Evolutionary conservation across 2,797 vertebrate species (phyloP).

Genomic region (Myotis findleyi): DNA sequence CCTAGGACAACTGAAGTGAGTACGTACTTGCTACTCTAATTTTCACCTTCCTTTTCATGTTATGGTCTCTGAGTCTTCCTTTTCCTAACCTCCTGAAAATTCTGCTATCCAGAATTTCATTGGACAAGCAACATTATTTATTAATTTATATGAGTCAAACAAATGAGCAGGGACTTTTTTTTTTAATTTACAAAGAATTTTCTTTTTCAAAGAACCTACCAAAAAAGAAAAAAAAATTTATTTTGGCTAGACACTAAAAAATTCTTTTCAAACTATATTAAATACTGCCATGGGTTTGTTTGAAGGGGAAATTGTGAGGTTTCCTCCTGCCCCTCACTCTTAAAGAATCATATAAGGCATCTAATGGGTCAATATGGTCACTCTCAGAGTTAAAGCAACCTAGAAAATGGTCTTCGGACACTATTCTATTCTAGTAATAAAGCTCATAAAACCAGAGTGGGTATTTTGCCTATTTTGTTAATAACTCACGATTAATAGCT

Average conservation of each 20-base stretch:
- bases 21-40: not conserved
- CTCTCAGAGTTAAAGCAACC: slow-evolving; percentile 8
- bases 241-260: slow-evolving; percentile 6
- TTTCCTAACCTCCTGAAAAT: not conserved
- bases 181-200: slow-evolving; percentile 43
- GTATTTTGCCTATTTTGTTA: slow-evolving; percentile 56
- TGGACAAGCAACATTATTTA: not conserved
- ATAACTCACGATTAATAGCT: slow-evolving; percentile 54
- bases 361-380: not conserved
- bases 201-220: slow-evolving; percentile 17
- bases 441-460: not conserved
- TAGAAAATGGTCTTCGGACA: slow-evolving; percentile 12
- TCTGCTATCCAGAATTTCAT: not conserved
- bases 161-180: not conserved
- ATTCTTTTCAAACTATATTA: slow-evolving; percentile 41
- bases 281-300: not conserved
- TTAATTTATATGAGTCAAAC: slow-evolving; percentile 24
- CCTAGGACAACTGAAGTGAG: not conserved
- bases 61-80: not conserved
- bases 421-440: slow-evolving; percentile 41
- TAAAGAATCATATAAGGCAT: slow-evolving; percentile 17
- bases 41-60: not conserved
- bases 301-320: not conserved
- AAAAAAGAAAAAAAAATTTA: not conserved
- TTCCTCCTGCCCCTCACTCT: slow-evolving; percentile 18